Conservation (phyloP, 2,113 vertebrate species). For the Poeciliopsis retropinna region DNA sequence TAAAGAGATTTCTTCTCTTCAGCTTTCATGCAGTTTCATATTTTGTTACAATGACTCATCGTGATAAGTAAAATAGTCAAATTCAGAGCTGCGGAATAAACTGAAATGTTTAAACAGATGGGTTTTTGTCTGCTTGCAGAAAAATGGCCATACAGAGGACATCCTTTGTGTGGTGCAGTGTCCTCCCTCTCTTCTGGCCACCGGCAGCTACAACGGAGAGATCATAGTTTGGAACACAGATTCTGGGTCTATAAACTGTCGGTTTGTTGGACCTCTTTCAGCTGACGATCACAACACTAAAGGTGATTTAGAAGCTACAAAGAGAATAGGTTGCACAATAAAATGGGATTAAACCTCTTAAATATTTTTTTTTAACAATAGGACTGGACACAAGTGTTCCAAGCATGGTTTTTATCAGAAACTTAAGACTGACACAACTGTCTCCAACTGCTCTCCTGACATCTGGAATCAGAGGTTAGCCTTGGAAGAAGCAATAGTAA, state of each 20-base stretch:
- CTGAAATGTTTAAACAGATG: neutral
- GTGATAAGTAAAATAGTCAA: neutral
- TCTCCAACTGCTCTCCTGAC: constrained; percentile 71
- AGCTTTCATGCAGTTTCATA: neutral
- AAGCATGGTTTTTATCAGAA: constrained; percentile 72
- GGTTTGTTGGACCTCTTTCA: constrained; percentile 50
- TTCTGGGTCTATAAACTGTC: constrained; percentile 74
- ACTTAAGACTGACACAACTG: constrained; percentile 44
- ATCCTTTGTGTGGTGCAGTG: constrained; percentile 80
- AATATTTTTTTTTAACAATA: constrained; percentile 20
- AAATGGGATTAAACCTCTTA: neutral
- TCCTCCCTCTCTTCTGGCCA: constrained; percentile 77
- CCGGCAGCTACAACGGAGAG: constrained; percentile 79
- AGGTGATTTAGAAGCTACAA: constrained; percentile 43
- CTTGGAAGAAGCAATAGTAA: constrained; percentile 1
- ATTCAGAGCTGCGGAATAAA: neutral
- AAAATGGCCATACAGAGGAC: constrained; percentile 72
- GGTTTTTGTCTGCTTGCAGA: constrained; percentile 48
- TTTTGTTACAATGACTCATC: neutral
- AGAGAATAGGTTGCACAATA: neutral
- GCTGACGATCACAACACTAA: constrained; percentile 15
- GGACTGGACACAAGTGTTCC: constrained; percentile 68
- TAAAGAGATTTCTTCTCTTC: neutral
- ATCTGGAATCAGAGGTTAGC: constrained; percentile 70
- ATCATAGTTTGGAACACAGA: constrained; percentile 80